These are phyloP conservation scores for Scolanthus callimorphus DNA, from an alignment of 92 coral and sea anemone genomes.

Conservation along the genomic window DNA sequence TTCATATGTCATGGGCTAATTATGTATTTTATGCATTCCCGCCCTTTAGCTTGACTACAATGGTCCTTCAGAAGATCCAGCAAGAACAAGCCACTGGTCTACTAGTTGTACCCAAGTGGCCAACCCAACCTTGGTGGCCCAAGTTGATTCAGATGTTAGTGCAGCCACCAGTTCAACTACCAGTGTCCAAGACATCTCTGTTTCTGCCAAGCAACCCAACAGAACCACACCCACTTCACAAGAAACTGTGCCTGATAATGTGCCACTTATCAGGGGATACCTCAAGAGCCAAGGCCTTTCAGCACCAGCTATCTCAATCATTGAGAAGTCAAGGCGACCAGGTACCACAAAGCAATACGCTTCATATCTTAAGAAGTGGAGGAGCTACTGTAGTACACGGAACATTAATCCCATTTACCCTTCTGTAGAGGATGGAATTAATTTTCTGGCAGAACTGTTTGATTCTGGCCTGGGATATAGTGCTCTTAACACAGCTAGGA, in stretches of 20 bases:
- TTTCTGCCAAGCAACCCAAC: not conserved
- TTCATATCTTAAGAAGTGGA: slow-evolving; percentile 5
- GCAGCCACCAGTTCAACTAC: not conserved
- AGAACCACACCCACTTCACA: not conserved
- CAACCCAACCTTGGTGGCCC: not conserved
- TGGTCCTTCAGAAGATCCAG: not conserved
- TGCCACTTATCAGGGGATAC: no score
- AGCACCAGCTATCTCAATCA: slow-evolving; percentile 10
- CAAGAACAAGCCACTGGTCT: not conserved
- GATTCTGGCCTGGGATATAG: slow-evolving; percentile 25
- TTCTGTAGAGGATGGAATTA: slow-evolving; percentile 9
- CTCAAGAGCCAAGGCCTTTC: slow-evolving; percentile 8
- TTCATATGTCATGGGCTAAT: not conserved
- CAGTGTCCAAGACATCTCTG: not conserved
- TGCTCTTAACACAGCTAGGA: slow-evolving; percentile 36
- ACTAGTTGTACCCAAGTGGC: not conserved
- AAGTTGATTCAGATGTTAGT: no score
- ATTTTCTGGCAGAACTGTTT: slow-evolving; percentile 12
- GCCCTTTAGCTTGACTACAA: not conserved
- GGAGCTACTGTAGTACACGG: slow-evolving; percentile 6
- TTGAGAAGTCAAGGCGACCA: slow-evolving; percentile 32
- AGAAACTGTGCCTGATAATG: no score
- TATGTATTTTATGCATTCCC: not conserved
- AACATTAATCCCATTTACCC: no score
- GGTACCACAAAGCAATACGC: slow-evolving; percentile 2